Evolutionary conservation across 2,797 vertebrate species (phyloP), one percentile per base, ranked within the genome.

Genomic region (Epinephelus malabaricus): DNA sequence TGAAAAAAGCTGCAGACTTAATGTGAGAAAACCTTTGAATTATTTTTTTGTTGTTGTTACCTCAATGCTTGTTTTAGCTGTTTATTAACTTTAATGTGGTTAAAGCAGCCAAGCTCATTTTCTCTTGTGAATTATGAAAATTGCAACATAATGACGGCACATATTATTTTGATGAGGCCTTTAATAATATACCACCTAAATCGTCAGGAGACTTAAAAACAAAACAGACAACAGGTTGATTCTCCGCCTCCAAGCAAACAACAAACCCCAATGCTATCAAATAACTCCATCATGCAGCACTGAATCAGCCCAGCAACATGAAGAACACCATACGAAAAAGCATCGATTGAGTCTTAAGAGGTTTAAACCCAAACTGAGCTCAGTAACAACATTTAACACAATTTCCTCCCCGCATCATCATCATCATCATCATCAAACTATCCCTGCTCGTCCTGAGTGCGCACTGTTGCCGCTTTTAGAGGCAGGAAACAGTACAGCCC

Each of bases 401-500:
- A 63, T 67, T 73, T 70, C 82, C 65, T 34, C 51, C 17, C 70
- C 83, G 69, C 83, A 78, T 81, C 59, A 30, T 30, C 27, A 30
- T 30, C 27, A 34, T 34, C 34, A 17, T 43, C 67, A 65, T 59
- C 49, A 60, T 68, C 64, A 2, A 56, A 23, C 72, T 63, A 21
- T 51, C 47, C 63, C 19, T 45, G 55, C 40, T 38, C 30, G 56
- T 75, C 72, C 59, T 40, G 47, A 69, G 53, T 71, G 1, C 78
- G 58, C 79, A 51, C 84, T 73, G 72, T 19, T 60, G 76, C 81
- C 50, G 69, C 73, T 79, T 86, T 88, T 75, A 81, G 75, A 90
- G 86, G 72, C 91, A 91, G 88, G 88, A 87, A 89, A 86, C 78
- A 21, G 73, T 46, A 40, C 7, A 86, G 82, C 55, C 45, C 4